Percentiles rank a stretch among this genome's conserved stretches.
Conservation (phyloP, 2,113 vertebrate species). For the Mustela lutreola region DNA sequence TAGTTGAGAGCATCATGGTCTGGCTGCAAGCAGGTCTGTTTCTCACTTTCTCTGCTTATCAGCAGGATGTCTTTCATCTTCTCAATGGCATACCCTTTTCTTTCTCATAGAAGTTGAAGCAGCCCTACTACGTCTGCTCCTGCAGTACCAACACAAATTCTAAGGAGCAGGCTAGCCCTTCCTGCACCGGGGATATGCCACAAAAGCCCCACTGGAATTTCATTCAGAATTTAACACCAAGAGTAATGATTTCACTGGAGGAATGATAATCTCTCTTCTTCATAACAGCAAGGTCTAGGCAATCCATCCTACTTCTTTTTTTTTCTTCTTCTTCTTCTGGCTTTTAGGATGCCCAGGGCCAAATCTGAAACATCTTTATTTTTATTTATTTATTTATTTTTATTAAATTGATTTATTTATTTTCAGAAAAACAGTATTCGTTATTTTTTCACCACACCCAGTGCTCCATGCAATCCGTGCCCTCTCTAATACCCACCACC, state of each 20-base stretch:
- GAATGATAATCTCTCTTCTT: neutral
- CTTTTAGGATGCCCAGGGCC: slow-evolving; percentile 1
- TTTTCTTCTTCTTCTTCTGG: neutral
- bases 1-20: slow-evolving; percentile 45
- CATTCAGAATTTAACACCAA: slow-evolving; percentile 3
- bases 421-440: no score
- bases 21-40: slow-evolving; percentile 57
- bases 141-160: slow-evolving; percentile 8
- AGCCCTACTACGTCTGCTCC: neutral
- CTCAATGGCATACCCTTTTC: neutral
- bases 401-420: no score
- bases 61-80: slow-evolving; percentile 61
- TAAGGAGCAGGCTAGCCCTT: neutral
- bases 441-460: no score
- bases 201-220: neutral
- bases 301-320: neutral
- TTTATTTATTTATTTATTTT: no score
- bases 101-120: slow-evolving; percentile 45
- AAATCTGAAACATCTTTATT: neutral
- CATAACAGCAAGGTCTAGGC: neutral
- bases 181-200: neutral
- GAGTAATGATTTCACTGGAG: neutral
- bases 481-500: no score
- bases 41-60: slow-evolving; percentile 69
- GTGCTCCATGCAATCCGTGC: no score